phyloP scores from a whole-genome alignment of 1,140 invertebrate species.

The Pseudoatta argentina region DNA sequence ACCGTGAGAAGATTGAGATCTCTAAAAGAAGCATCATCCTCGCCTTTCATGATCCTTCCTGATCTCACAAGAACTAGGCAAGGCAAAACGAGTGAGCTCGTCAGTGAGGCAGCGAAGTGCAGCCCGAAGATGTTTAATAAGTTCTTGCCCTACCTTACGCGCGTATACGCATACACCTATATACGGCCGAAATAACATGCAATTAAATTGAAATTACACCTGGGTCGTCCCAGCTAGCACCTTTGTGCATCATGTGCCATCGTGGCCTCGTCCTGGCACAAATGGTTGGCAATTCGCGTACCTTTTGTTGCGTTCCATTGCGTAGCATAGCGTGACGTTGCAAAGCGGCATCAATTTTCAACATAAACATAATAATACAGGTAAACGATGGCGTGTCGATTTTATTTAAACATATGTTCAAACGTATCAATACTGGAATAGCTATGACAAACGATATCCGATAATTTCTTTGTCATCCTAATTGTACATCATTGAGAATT shows the following conservation, averaged over 20 bases:
- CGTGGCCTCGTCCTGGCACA: neutral
- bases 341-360: neutral
- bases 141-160: slow-evolving; percentile 58
- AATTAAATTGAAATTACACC: slow-evolving; percentile 84
- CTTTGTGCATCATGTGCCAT: slow-evolving; percentile 38
- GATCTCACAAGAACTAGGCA: slow-evolving; percentile 8
- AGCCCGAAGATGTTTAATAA: slow-evolving; percentile 82
- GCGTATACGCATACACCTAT: slow-evolving; percentile 5
- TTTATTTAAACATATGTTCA: neutral
- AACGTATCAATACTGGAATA: no score
- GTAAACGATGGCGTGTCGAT: neutral
- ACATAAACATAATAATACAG: no score
- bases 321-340: neutral
- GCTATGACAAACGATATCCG: neutral
- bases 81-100: slow-evolving; percentile 42
- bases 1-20: slow-evolving; percentile 13
- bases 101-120: slow-evolving; percentile 65
- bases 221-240: slow-evolving; percentile 50
- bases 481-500: neutral
- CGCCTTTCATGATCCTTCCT: slow-evolving; percentile 23
- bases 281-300: slow-evolving; percentile 21
- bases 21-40: slow-evolving; percentile 24
- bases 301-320: slow-evolving; percentile 8
- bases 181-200: slow-evolving; percentile 81
- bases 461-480: neutral